Evolutionary conservation across 2,113 vertebrate species (phyloP), one percentile per base, ranked within the genome.

Genomic region (Colaptes auratus): DNA sequence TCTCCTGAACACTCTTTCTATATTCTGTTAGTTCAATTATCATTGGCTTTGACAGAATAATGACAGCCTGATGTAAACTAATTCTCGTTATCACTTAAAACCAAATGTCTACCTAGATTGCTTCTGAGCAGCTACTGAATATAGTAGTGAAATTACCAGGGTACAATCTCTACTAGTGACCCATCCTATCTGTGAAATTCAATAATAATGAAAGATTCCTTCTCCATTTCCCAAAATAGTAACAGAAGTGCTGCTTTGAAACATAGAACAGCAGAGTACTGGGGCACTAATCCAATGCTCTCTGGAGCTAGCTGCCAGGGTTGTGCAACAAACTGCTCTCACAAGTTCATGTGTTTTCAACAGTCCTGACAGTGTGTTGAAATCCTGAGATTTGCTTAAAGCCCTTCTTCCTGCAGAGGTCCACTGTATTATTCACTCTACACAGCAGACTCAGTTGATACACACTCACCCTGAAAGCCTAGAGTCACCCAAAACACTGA

Each of bases 251-350:
- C 27, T 59, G 42, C 39, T 72, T 42, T 71, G 59, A 84, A 60
- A 67, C 36, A 61, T 0, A 1, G 24, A 65, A 48, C 42, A 92
- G 35, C 5, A 42, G 46, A 55, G 33, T 39, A 53, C 42, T 35
- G 36, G 87, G 60, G 60, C 65, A 77, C 30, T 24, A 61, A 21
- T 70, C 24, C 73, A 86, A 61, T 3, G 12, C 21, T 33, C 20
- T 44, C 64, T 79, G 70, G 58, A 77, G 33, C 20, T 60, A 52
- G 5, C 61, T 88, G 76, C 52, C 17, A 46, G 27, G 6, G 10
- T 82, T 89, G 71, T 71, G 88, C 63, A 89, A 85, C 64, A 72
- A 75, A 60, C 85, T 44, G 78, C 74, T 87, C 55, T 82, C 82
- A 28, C 53, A 30, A 28, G 61, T 78, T 53, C n/a, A 7, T 5